Base-by-base conservation (phyloP, 2,888 invertebrate species). In the Pocota personata region DNA sequence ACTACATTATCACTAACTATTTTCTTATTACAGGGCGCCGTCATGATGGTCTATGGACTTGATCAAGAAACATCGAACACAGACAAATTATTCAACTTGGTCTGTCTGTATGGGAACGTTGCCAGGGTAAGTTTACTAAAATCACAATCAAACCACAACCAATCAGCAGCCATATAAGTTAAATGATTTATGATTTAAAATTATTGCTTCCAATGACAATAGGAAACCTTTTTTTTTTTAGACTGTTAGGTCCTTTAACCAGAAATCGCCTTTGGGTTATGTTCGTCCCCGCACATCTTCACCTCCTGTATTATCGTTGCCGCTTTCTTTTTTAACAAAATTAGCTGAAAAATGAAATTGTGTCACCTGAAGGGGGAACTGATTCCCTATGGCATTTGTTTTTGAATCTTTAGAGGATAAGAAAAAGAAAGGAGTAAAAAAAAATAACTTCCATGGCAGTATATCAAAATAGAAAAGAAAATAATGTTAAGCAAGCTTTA, bases 31-130 rank as follows among this genome's bases (percentile, higher is more conserved):
- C 96, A 97, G 91, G 97, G 97, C 64, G 96, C 97, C 62, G 99
- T 99, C 86, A 96, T 99, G 94, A 99, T 99, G 99, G 98, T 99
- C 76, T 99, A 99, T 93, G 99, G 99, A 2, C 94, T 99, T 87
- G 97, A 98, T 92, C 96, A 97, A 72, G 96, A 97, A 90, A 97
- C 97, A 90, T 97, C 98, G 92, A 99, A 99, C 93, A 97, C 98
- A 87, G 98, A 99, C 91, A 95, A 97, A 90, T 95, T 99, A 86
- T 99, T 99, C 95, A 99, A 99, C 93, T 94, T 99, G 90, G 97
- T 99, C 94, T 99, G 99, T 93, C 95, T 99, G 87, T 99, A 99
- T 93, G 99, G 99, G 89, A 99, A 99, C 93, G 98, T 99, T 88
- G 96, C 98, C 90, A 96, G 98, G 95, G 98, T 99, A 93, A 94